These are phyloP conservation scores for Gymnobelideus leadbeateri DNA, from an alignment of 2,113 vertebrate genomes.

Conservation along the genomic window DNA sequence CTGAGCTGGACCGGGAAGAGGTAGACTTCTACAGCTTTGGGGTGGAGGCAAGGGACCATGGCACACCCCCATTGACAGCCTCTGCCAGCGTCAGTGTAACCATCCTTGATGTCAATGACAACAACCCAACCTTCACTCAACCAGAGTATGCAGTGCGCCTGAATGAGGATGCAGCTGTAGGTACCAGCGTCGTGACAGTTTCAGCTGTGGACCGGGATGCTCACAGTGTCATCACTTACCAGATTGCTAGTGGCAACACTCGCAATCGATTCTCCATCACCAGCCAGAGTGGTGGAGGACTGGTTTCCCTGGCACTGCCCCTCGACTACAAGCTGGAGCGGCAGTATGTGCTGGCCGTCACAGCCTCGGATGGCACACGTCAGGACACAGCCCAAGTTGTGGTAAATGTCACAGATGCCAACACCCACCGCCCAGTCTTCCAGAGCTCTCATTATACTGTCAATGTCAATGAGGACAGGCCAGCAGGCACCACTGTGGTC, in stretches of 20 bases:
- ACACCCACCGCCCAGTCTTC: conserved; percentile 96
- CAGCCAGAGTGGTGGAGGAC: conserved; percentile 94
- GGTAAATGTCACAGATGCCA: conserved; percentile 95
- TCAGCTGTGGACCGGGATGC: conserved; percentile 94
- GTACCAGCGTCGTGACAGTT: conserved; percentile 95
- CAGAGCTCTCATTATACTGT: conserved; percentile 98
- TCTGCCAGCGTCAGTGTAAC: conserved; percentile 95
- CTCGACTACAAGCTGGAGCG: conserved; percentile 97
- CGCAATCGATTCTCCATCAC: conserved; percentile 98
- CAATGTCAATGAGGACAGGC: conserved; percentile 93
- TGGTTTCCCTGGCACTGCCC: conserved; percentile 93
- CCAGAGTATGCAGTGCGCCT: conserved; percentile 91
- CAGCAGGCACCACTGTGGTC: conserved; percentile 92
- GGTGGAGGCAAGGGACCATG: conserved; percentile 94
- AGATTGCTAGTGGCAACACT: conserved; percentile 96
- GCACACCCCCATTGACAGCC: conserved; percentile 90
- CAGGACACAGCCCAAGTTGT: conserved; percentile 92
- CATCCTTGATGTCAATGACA: conserved; percentile 95
- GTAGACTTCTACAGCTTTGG: conserved; percentile 95
- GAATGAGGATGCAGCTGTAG: conserved; percentile 94
- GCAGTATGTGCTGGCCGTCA: conserved; percentile 93
- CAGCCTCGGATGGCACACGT: conserved; percentile 92
- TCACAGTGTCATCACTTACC: conserved; percentile 96
- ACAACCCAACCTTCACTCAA: conserved; percentile 95
- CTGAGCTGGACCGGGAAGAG: conserved; percentile 92